A percentile compares a stretch with the other conserved stretches of the same genome.
Conservation (phyloP, 1,140 invertebrate species). For the Drosophila kurseongensis region DNA sequence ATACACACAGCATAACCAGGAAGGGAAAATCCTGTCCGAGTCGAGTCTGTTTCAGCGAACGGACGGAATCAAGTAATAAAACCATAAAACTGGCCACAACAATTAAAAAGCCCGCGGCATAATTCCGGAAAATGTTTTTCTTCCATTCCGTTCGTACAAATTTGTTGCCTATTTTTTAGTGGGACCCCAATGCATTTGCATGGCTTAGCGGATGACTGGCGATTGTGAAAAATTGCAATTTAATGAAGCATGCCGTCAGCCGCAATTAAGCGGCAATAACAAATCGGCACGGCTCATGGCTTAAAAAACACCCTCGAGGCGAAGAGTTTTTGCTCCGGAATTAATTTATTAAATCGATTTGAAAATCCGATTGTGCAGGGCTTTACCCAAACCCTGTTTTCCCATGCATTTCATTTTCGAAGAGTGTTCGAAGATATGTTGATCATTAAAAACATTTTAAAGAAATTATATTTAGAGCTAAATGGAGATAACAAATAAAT, state of each 20-base stretch:
- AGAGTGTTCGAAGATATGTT: neutral
- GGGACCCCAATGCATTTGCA: slow-evolving; percentile 57
- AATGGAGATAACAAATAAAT: too few relatives aligned
- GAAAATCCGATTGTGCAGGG: slow-evolving; percentile 13
- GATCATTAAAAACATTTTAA: too few relatives aligned
- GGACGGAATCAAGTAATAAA: slow-evolving; percentile 77
- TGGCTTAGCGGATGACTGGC: slow-evolving; percentile 42
- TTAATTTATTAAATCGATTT: slow-evolving; percentile 35
- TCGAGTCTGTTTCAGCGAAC: slow-evolving; percentile 11
- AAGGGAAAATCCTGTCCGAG: neutral
- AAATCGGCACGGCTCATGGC: slow-evolving; percentile 29
- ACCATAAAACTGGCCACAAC: slow-evolving; percentile 72
- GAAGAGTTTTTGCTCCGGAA: slow-evolving; percentile 6
- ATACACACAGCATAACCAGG: slow-evolving; percentile 44
- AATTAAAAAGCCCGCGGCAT: slow-evolving; percentile 69
- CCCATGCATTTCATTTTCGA: neutral
- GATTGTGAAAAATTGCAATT: slow-evolving; percentile 69
- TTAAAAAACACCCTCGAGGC: slow-evolving; percentile 22
- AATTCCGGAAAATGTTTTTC: slow-evolving; percentile 41
- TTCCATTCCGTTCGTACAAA: neutral
- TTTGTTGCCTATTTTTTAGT: slow-evolving; percentile 53
- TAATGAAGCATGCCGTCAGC: slow-evolving; percentile 74
- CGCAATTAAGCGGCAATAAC: slow-evolving; percentile 68
- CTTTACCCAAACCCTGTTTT: neutral
- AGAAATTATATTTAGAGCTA: neutral